Conservation (phyloP, 2,888 invertebrate genomes). For the Pollenia amentaria region DNA sequence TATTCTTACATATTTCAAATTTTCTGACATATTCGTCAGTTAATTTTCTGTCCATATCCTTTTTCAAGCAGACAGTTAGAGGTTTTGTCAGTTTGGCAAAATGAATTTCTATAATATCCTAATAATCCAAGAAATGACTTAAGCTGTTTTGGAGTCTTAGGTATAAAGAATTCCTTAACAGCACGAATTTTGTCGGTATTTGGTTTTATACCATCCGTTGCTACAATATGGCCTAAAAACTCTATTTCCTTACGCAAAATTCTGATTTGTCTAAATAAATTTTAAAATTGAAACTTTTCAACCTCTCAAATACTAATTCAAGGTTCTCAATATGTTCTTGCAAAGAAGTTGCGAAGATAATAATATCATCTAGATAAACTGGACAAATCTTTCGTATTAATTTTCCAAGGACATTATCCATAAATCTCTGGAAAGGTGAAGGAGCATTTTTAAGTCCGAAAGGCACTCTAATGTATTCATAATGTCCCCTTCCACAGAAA, state of each 20-base stretch:
- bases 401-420: too few relatives aligned
- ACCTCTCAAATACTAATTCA: constrained; percentile 20
- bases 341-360: constrained; percentile 28
- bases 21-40: constrained; percentile 19
- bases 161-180: constrained; percentile 25
- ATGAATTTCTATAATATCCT: constrained; percentile 29
- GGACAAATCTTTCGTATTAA: too few relatives aligned
- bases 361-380: constrained; percentile 44
- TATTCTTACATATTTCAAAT: constrained; percentile 70
- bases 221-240: constrained; percentile 48
- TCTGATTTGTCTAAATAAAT: constrained; percentile 48
- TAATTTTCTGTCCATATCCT: constrained; percentile 29
- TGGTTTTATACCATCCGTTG: constrained; percentile 40
- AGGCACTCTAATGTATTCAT: too few relatives aligned
- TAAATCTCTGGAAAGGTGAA: too few relatives aligned
- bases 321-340: constrained; percentile 31
- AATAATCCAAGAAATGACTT: constrained; percentile 43
- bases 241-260: constrained; percentile 25
- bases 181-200: constrained; percentile 45
- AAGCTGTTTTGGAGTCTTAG: constrained; percentile 19
- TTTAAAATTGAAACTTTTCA: constrained; percentile 32
- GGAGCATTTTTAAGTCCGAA: too few relatives aligned
- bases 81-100: constrained; percentile 55
- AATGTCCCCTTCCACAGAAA: too few relatives aligned
- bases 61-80: too few relatives aligned